A percentile compares a stretch with the other conserved stretches of the same genome.
Conservation (phyloP, 2,888 invertebrate genomes). For the Parnassius glacialis region DNA sequence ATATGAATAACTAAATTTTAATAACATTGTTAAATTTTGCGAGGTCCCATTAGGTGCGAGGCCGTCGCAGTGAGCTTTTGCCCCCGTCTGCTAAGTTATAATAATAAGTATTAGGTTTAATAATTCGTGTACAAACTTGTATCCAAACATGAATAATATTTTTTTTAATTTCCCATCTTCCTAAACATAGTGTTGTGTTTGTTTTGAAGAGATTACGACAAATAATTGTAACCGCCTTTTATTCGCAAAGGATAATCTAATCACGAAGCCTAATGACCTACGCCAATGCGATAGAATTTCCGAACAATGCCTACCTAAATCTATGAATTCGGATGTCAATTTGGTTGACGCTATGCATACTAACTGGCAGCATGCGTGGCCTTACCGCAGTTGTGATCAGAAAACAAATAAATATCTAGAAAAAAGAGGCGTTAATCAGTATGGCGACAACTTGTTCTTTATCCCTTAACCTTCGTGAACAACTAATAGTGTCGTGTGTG, state of each 20-base stretch:
- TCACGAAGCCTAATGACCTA: conserved; percentile 24
- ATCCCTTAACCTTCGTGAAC: conserved; percentile 9
- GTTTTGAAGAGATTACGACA: too few species aligned
- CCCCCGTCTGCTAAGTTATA: too few species aligned
- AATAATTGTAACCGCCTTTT: too few species aligned
- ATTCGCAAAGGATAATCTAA: conserved; percentile 10
- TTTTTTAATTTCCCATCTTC: too few species aligned
- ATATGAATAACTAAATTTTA: too few species aligned
- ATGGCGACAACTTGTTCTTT: background rate
- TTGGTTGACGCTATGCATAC: conserved; percentile 8
- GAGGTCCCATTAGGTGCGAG: too few species aligned
- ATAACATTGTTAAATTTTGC: too few species aligned
- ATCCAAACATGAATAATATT: too few species aligned
- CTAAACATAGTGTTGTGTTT: too few species aligned
- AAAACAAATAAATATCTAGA: conserved; percentile 12
- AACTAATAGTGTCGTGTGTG: background rate
- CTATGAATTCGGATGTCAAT: conserved; percentile 16
- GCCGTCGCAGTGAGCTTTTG: too few species aligned
- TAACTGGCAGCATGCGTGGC: conserved; percentile 4
- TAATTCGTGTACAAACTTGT: too few species aligned
- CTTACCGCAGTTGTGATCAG: conserved; percentile 16
- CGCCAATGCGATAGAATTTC: conserved; percentile 9
- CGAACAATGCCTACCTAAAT: conserved; percentile 23
- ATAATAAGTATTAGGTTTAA: too few species aligned
- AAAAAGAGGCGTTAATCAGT: background rate